These are phyloP conservation scores for Mimumesa dahlbomi DNA, from an alignment of 2,888 invertebrate genomes.

Conservation along the genomic window DNA sequence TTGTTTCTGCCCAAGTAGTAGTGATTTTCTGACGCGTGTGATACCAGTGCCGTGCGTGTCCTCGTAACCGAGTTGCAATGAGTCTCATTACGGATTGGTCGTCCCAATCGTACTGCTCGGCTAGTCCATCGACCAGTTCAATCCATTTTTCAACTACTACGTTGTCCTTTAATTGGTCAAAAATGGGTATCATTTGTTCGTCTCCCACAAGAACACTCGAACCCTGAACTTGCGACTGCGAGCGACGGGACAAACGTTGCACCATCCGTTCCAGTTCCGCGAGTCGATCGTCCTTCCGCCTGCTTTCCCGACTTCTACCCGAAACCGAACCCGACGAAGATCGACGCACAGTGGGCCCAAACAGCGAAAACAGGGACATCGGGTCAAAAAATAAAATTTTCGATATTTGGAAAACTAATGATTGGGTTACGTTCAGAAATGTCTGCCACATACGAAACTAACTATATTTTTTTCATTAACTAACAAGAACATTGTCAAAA, in stretches of 20 bases:
- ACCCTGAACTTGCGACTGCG: neutral
- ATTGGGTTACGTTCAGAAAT: too few relatives aligned
- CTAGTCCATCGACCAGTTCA: neutral
- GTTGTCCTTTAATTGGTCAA: slow-evolving; percentile 7
- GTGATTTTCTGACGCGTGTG: neutral
- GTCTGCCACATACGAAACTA: too few relatives aligned
- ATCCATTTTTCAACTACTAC: slow-evolving; percentile 1
- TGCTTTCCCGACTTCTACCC: neutral
- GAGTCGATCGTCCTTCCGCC: neutral
- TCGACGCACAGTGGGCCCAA: too few relatives aligned
- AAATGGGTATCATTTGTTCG: slow-evolving; percentile 10
- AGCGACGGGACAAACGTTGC: neutral
- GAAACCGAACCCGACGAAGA: too few relatives aligned
- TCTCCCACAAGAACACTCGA: neutral
- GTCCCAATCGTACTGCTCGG: neutral
- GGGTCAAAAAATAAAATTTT: too few relatives aligned
- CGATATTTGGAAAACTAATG: too few relatives aligned
- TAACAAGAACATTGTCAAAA: too few relatives aligned
- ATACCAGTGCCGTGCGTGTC: slow-evolving; percentile 5
- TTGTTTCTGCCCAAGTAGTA: slow-evolving; percentile 1
- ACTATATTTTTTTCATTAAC: too few relatives aligned
- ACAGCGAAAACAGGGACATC: too few relatives aligned
- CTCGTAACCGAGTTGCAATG: slow-evolving; percentile 1
- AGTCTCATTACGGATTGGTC: neutral
- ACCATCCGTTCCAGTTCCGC: neutral